Evolutionary conservation across 2,797 vertebrate genomes (phyloP).

Genomic region (Sebastes minor): DNA sequence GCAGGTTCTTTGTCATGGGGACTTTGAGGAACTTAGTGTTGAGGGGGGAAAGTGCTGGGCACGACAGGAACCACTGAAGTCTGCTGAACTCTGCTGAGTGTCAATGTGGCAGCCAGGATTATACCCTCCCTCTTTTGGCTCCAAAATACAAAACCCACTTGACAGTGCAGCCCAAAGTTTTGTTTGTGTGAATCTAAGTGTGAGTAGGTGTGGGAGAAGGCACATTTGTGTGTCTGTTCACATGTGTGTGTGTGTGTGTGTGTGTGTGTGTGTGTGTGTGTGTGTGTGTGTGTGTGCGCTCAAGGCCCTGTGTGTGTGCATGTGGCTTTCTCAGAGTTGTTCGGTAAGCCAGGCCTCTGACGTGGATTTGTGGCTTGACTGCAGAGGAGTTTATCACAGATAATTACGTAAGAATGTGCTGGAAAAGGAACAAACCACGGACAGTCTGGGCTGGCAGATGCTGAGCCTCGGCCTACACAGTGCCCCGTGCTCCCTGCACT

Average conservation of each 20-base stretch:
- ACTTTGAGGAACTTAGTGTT: conserved; percentile 74
- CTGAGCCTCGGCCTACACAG: conserved; percentile 71
- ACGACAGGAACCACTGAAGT: conserved; percentile 72
- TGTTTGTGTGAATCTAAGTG: conserved; percentile 59
- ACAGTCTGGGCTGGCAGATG: conserved; percentile 74
- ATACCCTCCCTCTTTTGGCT: conserved; percentile 71
- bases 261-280: conserved; percentile 19
- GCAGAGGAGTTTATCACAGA: conserved; percentile 80
- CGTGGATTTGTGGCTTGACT: conserved; percentile 78
- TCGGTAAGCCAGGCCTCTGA: conserved; percentile 69
- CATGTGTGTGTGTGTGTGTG: not conserved
- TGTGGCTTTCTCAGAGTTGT: conserved; percentile 65
- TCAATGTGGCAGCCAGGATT: conserved; percentile 75
- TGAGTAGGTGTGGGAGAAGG: conserved; percentile 53
- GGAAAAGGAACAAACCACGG: conserved; percentile 76
- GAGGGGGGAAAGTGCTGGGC: conserved; percentile 76
- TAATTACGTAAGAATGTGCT: conserved; percentile 80
- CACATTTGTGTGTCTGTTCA: conserved; percentile 34
- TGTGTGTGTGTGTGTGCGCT: not conserved
- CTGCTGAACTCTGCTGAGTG: conserved; percentile 76
- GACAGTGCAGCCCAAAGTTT: conserved; percentile 66
- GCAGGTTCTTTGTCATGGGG: conserved; percentile 74
- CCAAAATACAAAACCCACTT: conserved; percentile 69
- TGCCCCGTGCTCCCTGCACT: conserved; percentile 59
- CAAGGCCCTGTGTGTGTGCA: conserved; percentile 42